A percentile compares a stretch with the other conserved stretches of the same genome.
phyloP scores from a whole-genome alignment of 23 tunicate genomes.

The Halocynthia aurantium region DNA sequence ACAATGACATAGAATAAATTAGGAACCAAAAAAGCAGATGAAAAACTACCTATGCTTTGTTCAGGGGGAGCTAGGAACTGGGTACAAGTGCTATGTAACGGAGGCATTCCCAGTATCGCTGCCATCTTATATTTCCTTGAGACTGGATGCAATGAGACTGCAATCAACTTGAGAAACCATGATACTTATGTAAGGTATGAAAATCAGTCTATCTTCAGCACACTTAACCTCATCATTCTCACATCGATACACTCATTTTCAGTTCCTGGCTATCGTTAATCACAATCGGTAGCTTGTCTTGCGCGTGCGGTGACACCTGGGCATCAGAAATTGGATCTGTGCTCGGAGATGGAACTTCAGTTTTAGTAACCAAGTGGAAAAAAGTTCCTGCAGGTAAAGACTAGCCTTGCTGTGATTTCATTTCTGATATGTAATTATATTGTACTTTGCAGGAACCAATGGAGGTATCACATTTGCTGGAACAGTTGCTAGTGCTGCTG shows the following conservation, averaged over 20 bases:
- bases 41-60: background rate
- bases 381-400: slow-evolving; percentile 71
- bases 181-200: slow-evolving; percentile 31
- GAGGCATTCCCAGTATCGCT: slow-evolving; percentile 38
- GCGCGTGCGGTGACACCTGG: slow-evolving; percentile 93
- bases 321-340: slow-evolving; percentile 84
- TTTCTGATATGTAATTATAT: background rate
- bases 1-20: too few species aligned
- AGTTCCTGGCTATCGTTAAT: slow-evolving; percentile 83
- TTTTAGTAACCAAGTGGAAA: slow-evolving; percentile 46
- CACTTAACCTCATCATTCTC: background rate
- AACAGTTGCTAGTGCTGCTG: slow-evolving; percentile 53
- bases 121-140: slow-evolving; percentile 61
- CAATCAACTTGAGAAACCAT: slow-evolving; percentile 31
- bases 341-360: slow-evolving; percentile 31
- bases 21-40: too few species aligned
- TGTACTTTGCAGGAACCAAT: slow-evolving; percentile 54
- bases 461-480: slow-evolving; percentile 77
- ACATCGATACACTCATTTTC: background rate
- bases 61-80: slow-evolving; percentile 42
- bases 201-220: background rate
- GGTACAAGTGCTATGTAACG: slow-evolving; percentile 70
- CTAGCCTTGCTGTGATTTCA: background rate
- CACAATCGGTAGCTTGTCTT: slow-evolving; percentile 49
- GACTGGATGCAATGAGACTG: slow-evolving; percentile 65